phyloP scores from a whole-genome alignment of 2,888 invertebrate species.

The Dryomyza anilis region DNA sequence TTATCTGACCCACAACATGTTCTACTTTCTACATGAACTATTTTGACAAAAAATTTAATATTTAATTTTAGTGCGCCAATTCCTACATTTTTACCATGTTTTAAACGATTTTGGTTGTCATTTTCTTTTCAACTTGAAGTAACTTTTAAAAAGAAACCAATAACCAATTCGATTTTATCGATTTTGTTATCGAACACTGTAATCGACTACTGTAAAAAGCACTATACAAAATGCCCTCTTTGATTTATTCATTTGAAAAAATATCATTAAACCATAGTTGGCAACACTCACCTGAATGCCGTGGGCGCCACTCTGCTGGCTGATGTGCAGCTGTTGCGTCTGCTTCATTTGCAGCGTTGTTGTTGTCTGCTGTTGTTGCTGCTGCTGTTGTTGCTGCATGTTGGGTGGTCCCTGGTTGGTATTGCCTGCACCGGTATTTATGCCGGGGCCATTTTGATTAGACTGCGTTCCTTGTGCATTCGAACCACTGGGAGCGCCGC shows the following conservation, averaged over 20 bases:
- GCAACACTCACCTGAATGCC: constrained; percentile 76
- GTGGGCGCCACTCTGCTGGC: constrained; percentile 77
- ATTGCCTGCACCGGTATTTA: constrained; percentile 44
- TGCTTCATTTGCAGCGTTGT: constrained; percentile 82
- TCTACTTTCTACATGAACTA: no score
- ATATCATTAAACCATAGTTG: no score
- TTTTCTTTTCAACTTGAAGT: no score
- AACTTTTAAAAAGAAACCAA: neutral
- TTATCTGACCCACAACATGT: no score
- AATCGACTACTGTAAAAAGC: no score
- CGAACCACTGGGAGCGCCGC: constrained; percentile 40
- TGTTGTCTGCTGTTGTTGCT: constrained; percentile 57
- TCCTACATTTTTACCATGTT: no score
- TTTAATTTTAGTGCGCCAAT: no score
- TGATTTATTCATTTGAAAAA: no score
- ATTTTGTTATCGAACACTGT: no score
- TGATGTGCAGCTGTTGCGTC: constrained; percentile 85
- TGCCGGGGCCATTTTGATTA: constrained; percentile 47
- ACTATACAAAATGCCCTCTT: no score
- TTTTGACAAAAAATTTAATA: no score
- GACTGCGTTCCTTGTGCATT: constrained; percentile 39
- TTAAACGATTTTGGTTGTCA: no score
- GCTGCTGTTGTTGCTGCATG: constrained; percentile 44
- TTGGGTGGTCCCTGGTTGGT: constrained; percentile 38
- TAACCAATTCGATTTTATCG: neutral